These are phyloP conservation scores for Popillia japonica DNA, from an alignment of 1,140 invertebrate genomes.

Conservation along the genomic window DNA sequence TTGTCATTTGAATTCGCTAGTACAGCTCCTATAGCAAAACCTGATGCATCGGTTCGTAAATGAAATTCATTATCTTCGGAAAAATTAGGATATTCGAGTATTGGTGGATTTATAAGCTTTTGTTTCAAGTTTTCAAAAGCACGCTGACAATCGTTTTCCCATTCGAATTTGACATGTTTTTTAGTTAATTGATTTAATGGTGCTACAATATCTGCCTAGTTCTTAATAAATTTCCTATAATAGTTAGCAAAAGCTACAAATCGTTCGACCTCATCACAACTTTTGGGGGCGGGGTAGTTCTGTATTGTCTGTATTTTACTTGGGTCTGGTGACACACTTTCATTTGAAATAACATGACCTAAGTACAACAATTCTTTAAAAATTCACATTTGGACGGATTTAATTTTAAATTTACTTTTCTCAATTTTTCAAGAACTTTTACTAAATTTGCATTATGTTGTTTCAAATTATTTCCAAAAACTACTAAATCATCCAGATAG, in stretches of 20 bases:
- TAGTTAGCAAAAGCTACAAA: constrained; percentile 2
- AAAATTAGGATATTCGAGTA: neutral
- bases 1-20: neutral
- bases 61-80: neutral
- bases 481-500: constrained; percentile 39
- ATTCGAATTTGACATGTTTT: neutral
- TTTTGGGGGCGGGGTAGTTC: neutral
- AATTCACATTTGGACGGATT: constrained; percentile 38
- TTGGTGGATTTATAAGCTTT: neutral
- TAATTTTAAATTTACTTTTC: constrained; percentile 36
- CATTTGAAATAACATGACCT: constrained; percentile 35
- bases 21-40: neutral
- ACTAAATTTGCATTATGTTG: constrained; percentile 39
- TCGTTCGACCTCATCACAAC: neutral
- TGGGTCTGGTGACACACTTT: constrained; percentile 28
- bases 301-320: neutral
- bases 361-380: constrained; percentile 43
- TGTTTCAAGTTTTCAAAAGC: neutral
- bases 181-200: neutral
- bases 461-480: constrained; percentile 37
- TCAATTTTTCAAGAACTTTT: constrained; percentile 14
- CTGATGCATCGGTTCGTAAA: neutral
- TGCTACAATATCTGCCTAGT: neutral
- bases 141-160: neutral
- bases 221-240: neutral